These are phyloP conservation scores for Tupiocoris notatus DNA, from an alignment of 2,888 invertebrate species.

Conservation along the genomic window DNA sequence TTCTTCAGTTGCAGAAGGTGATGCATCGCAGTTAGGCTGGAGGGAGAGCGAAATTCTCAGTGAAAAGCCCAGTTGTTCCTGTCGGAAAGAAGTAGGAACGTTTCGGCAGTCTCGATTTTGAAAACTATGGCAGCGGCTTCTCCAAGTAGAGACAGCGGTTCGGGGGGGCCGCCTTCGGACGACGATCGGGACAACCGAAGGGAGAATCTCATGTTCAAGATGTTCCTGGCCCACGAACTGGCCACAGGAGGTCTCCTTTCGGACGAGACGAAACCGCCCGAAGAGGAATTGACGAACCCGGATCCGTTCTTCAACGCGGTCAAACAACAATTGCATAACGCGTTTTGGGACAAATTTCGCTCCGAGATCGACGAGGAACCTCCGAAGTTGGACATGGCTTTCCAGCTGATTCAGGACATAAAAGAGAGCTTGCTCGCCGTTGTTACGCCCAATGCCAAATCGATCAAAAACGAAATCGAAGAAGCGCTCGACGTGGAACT, in stretches of 20 bases:
- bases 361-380: conserved; percentile 78
- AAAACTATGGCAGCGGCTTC: conserved; percentile 16
- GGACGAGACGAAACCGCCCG: conserved; percentile 14
- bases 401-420: conserved; percentile 83
- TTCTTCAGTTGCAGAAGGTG: conserved; percentile 13
- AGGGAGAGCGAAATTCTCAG: background rate
- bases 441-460: conserved; percentile 79
- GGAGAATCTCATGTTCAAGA: conserved; percentile 28
- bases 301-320: conserved; percentile 60
- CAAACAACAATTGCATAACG: conserved; percentile 85
- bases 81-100: background rate
- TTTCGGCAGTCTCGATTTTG: background rate
- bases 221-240: conserved; percentile 35
- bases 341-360: conserved; percentile 87
- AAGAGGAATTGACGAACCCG: conserved; percentile 14
- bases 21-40: background rate
- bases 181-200: conserved; percentile 5
- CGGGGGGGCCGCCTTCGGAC: conserved; percentile 8
- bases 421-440: conserved; percentile 69
- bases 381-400: conserved; percentile 80
- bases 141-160: conserved; percentile 16
- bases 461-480: conserved; percentile 78
- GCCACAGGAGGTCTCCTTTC: conserved; percentile 25
- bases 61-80: background rate
- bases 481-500: conserved; percentile 83